A percentile compares a stretch with the other conserved stretches of the same genome.
Evolutionary conservation across 2,888 invertebrate species (phyloP).

Genomic region (Argynnis bischoffii): DNA sequence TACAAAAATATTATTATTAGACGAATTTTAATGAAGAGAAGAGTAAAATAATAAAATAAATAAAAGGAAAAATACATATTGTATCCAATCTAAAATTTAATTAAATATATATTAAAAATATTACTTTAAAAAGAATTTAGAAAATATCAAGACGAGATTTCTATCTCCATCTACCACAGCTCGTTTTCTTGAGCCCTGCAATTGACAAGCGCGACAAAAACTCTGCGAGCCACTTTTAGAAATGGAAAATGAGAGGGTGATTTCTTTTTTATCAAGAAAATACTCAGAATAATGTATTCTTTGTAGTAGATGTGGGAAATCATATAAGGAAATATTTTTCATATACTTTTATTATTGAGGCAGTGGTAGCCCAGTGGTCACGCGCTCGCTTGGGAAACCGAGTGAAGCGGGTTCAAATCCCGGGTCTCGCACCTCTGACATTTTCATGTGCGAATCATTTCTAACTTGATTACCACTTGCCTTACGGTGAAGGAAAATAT

Average conservation of each 20-base stretch:
- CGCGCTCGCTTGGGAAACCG: too few species aligned
- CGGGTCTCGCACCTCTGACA: too few species aligned
- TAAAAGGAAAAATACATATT: not conserved
- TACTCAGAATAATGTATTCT: not conserved
- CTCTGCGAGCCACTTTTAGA: slow-evolving; percentile 25
- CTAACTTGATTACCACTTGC: too few species aligned
- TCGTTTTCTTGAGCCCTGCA: slow-evolving; percentile 34
- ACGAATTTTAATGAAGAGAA: too few species aligned
- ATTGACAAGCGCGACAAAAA: slow-evolving; percentile 34
- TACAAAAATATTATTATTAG: too few species aligned
- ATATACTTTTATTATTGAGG: too few species aligned
- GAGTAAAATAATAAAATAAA: not conserved
- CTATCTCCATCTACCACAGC: slow-evolving; percentile 27
- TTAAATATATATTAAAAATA: not conserved
- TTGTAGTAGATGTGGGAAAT: not conserved
- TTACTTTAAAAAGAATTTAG: slow-evolving; percentile 10
- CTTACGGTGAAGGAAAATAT: too few species aligned
- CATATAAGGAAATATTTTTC: not conserved
- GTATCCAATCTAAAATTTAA: not conserved
- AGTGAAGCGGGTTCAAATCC: too few species aligned
- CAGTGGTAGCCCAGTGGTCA: too few species aligned
- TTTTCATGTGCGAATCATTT: too few species aligned
- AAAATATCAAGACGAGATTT: slow-evolving; percentile 28
- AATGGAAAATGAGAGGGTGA: slow-evolving; percentile 26
- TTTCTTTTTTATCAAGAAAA: slow-evolving; percentile 10